phyloP scores from a whole-genome alignment of 2,113 vertebrate genomes.

The Nothocercus nigrocapillus region DNA sequence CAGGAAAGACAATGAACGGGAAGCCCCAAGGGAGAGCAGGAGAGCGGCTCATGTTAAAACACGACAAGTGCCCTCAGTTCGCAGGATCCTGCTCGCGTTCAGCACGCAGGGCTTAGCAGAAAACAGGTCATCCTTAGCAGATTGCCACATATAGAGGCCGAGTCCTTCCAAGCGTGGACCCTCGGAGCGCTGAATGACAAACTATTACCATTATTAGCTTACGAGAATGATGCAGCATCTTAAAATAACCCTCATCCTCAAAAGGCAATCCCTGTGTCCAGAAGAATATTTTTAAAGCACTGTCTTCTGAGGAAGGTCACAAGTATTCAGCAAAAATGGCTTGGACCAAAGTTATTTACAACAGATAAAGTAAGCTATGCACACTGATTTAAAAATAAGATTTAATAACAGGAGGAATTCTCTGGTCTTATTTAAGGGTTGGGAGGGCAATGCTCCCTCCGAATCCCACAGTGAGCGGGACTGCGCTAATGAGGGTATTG shows the following conservation, averaged over 20 bases:
- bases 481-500: slow-evolving; percentile 12
- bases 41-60: neutral
- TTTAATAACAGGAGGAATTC: slow-evolving; percentile 55
- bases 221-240: neutral
- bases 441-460: neutral
- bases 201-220: neutral
- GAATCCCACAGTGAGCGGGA: slow-evolving; percentile 18
- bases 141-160: neutral
- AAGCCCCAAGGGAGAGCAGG: neutral
- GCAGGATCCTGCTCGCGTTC: neutral
- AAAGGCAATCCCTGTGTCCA: slow-evolving; percentile 10
- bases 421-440: neutral
- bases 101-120: neutral
- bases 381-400: slow-evolving; percentile 13
- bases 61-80: neutral
- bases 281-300: neutral
- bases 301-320: slow-evolving; percentile 22
- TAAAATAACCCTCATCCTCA: slow-evolving; percentile 22
- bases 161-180: neutral
- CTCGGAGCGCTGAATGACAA: neutral
- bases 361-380: neutral
- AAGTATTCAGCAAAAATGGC: neutral
- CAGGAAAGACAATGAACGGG: neutral
- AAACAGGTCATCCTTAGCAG: neutral
- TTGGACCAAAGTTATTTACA: neutral